These are phyloP conservation scores for Priocnemis perturbator DNA, from an alignment of 2,888 invertebrate genomes.

Conservation along the genomic window DNA sequence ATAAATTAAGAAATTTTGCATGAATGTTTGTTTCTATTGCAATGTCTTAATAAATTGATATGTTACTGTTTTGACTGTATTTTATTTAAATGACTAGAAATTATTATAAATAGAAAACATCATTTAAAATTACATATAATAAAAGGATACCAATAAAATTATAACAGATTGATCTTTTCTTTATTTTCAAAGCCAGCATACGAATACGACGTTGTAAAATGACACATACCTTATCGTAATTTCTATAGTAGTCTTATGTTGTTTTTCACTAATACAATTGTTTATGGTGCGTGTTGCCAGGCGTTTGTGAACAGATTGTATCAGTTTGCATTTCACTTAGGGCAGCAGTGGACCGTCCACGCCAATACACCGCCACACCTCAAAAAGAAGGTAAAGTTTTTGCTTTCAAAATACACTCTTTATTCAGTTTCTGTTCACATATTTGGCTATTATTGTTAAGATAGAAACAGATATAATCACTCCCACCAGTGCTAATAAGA, in stretches of 20 bases:
- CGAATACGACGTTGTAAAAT: conserved; percentile 33
- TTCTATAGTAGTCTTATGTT: conserved; percentile 67
- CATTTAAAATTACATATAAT: no score
- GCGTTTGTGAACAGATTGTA: conserved; percentile 80
- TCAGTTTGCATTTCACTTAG: conserved; percentile 84
- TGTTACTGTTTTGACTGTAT: no score
- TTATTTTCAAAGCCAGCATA: not conserved
- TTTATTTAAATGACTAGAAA: no score
- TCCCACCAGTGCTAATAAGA: no score
- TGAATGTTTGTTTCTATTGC: no score
- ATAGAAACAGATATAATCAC: no score
- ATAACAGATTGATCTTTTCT: no score
- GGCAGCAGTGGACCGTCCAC: conserved; percentile 87
- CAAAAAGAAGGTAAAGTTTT: conserved; percentile 81
- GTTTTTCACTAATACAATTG: conserved; percentile 72
- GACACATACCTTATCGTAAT: conserved; percentile 32
- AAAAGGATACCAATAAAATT: no score
- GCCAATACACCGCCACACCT: conserved; percentile 78
- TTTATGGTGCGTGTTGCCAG: conserved; percentile 78
- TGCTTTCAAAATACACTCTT: not conserved
- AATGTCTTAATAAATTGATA: no score
- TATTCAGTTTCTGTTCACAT: not conserved
- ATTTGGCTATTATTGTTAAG: not conserved
- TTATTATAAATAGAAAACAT: no score
- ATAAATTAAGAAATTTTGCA: no score